Evolutionary conservation across 2,797 vertebrate genomes (phyloP).

Genomic region (Vipera ursinii): DNA sequence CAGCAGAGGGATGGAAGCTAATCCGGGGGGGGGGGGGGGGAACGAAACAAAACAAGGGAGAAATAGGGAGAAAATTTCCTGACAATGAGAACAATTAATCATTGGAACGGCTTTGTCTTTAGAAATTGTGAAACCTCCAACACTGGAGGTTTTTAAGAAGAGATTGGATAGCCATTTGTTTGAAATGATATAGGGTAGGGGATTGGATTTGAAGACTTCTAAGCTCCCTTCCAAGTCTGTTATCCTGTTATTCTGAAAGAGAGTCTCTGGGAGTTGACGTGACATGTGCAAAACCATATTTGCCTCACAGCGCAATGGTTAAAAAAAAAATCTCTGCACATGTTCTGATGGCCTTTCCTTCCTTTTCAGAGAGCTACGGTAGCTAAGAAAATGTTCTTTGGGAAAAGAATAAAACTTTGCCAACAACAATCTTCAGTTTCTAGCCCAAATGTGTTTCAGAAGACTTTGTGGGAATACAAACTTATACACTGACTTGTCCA

Average conservation of each 20-base stretch:
- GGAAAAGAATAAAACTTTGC: background rate
- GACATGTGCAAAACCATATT: slow-evolving; percentile 24
- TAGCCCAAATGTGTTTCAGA: background rate
- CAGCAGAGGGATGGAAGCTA: background rate
- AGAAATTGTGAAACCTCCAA: background rate
- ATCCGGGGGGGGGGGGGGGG: background rate
- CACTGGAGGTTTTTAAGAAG: background rate
- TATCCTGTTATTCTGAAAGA: background rate
- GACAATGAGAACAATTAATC: background rate
- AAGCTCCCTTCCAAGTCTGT: background rate
- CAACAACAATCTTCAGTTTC: background rate
- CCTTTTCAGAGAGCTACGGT: background rate
- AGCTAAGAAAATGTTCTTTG: background rate
- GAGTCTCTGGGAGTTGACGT: slow-evolving; percentile 28
- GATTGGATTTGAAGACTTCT: background rate
- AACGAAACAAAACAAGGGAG: background rate
- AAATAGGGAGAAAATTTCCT: background rate
- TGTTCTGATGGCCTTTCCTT: slow-evolving; percentile 13
- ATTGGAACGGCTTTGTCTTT: background rate
- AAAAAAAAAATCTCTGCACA: background rate
- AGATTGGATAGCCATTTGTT: background rate
- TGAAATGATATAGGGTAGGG: background rate
- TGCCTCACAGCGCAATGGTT: background rate
- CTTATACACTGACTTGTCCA: background rate
- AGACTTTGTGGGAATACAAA: background rate